These are phyloP conservation scores for Taphrorychus bicolor DNA, from an alignment of 2,888 invertebrate genomes.

Conservation along the genomic window DNA sequence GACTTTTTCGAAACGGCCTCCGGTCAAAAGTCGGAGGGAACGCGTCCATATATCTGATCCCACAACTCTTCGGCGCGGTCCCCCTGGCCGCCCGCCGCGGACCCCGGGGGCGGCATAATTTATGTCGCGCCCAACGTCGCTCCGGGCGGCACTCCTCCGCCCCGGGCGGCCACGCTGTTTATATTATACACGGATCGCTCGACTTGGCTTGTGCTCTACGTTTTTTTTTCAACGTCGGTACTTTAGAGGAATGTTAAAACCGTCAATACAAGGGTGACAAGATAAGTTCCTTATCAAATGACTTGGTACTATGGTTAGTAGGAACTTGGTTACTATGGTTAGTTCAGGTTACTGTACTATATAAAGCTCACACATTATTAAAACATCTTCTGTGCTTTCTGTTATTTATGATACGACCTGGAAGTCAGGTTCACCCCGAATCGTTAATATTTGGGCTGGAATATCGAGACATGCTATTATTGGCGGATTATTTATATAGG, in stretches of 20 bases:
- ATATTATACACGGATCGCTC: constrained; percentile 51
- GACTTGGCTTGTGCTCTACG: constrained; percentile 40
- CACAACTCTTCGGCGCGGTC: constrained; percentile 26
- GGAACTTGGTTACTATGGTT: no score
- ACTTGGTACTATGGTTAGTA: no score
- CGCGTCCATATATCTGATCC: constrained; percentile 34
- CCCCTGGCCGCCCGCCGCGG: constrained; percentile 43
- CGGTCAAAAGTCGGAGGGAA: constrained; percentile 19
- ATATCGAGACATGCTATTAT: no score
- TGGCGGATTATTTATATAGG: no score
- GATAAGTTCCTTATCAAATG: no score
- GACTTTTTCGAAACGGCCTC: constrained; percentile 21
- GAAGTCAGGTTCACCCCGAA: no score
- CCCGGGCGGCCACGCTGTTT: constrained; percentile 57
- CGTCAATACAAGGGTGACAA: not conserved
- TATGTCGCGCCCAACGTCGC: constrained; percentile 56
- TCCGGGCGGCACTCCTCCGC: constrained; percentile 55
- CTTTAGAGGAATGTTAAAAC: not conserved
- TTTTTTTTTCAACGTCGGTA: constrained; percentile 39
- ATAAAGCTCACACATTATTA: no score
- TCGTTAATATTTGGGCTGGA: no score
- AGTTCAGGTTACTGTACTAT: no score
- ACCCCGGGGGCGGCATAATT: constrained; percentile 56
- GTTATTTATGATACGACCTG: no score
- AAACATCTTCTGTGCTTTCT: no score